These are phyloP conservation scores for Drosophila colorata DNA, from an alignment of 2,888 invertebrate species.

Conservation along the genomic window DNA sequence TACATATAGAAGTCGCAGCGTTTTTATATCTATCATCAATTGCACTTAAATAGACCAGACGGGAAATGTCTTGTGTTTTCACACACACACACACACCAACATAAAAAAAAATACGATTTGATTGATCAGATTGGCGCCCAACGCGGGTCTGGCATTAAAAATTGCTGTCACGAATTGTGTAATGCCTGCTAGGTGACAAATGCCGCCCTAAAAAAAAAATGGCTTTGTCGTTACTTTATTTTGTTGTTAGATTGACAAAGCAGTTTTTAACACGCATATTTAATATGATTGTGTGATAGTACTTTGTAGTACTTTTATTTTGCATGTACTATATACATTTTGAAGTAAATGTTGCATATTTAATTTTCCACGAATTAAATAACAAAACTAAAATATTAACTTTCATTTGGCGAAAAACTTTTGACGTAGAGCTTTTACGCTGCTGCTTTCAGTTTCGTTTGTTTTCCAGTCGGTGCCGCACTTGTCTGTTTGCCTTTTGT, in stretches of 20 bases:
- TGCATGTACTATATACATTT: neutral
- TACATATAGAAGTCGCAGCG: neutral
- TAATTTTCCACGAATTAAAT: neutral
- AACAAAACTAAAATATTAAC: neutral
- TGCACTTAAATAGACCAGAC: conserved; percentile 1
- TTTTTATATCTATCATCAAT: conserved; percentile 5
- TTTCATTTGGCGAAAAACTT: neutral
- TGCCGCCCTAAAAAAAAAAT: neutral
- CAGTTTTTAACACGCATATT: neutral
- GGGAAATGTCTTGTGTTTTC: no score
- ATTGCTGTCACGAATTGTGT: conserved; percentile 1
- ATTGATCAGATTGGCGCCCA: conserved; percentile 2
- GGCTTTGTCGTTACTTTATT: neutral
- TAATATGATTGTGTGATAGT: neutral
- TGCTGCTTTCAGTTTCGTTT: neutral
- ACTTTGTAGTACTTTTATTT: no score
- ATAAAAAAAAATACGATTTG: neutral
- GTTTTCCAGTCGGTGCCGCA: neutral
- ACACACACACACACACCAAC: no score
- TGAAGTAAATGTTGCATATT: neutral
- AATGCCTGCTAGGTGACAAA: neutral
- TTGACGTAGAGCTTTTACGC: neutral
- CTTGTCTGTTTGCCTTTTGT: neutral
- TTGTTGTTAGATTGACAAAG: neutral
- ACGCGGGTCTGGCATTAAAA: neutral